phyloP scores from a whole-genome alignment of 2,113 vertebrate genomes.

The Otus sunia region DNA sequence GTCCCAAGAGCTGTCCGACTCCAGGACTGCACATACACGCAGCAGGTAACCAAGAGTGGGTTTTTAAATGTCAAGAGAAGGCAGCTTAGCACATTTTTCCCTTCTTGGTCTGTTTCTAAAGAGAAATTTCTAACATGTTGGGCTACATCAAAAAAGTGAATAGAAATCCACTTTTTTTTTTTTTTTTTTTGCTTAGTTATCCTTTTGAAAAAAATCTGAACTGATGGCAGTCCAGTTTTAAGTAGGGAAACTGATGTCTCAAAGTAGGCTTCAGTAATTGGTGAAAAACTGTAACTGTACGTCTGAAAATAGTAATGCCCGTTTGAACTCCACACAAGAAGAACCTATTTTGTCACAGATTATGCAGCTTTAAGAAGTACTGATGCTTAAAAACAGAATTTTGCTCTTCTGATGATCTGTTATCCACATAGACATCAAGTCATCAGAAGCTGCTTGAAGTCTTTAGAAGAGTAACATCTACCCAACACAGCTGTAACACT shows the following conservation, averaged over 20 bases:
- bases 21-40: neutral
- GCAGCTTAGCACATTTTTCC: neutral
- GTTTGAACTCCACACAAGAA: neutral
- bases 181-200: neutral
- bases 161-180: neutral
- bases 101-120: neutral
- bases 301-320: neutral
- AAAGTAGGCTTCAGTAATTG: neutral
- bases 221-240: neutral
- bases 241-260: neutral
- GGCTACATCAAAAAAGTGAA: neutral
- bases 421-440: neutral
- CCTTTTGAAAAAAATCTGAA: neutral
- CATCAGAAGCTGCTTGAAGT: neutral
- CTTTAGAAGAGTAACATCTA: neutral
- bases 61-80: neutral
- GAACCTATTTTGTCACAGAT: neutral
- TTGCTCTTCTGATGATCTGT: neutral
- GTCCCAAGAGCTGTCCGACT: constrained; percentile 68
- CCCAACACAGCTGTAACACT: neutral
- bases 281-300: neutral
- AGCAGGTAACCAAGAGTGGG: neutral
- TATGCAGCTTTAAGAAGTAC: neutral
- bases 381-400: neutral
- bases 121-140: neutral